Base-by-base conservation (phyloP, 1,140 invertebrate genomes). In the Anthonomus grandis region DNA sequence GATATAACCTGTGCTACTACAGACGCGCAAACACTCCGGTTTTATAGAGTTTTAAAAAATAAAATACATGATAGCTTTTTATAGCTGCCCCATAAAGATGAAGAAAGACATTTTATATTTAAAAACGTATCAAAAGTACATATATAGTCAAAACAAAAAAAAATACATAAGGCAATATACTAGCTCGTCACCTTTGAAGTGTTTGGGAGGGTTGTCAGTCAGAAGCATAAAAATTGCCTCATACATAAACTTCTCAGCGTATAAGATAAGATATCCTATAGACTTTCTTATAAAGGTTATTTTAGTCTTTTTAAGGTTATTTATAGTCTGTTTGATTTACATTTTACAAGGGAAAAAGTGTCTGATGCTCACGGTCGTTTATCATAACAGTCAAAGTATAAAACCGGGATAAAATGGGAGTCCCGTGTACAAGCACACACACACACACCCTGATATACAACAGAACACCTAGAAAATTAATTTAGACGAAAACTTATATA, bases 301-400 rank as follows among this genome's bases (percentile, higher is more conserved):
- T n/a, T n/a, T n/a, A n/a, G n/a, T 36, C 47, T 49, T 15, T 49
- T 49, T 49, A 49, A 49, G 47, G 47, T 49, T 49, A 49, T 49
- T 49, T 49, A 49, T 49, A 49, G 47, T 49, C 47, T 49, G 47
- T 49, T 49, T 49, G 47, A 49, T 49, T 49, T 49, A 49, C 47
- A 49, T 49, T 49, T 49, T 49, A 49, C 47, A 49, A 49, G 47
- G 47, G 37, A 49, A 49, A 49, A 37, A 34, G n/a, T n/a, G n/a
- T n/a, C n/a, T 49, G 42, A 25, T 25, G 47, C 37, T 49, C 37
- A 25, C 47, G 47, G 27, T 49, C 47, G 47, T 49, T 49, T 38
- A 49, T 49, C 47, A 49, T 36, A 49, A 49, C 47, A 22, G n/a
- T n/a, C 47, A 15, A 38, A 19, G 47, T 49, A 34, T 36, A 36